Conservation (phyloP, 2,113 vertebrate genomes). For the Leucoraja erinaceus region DNA sequence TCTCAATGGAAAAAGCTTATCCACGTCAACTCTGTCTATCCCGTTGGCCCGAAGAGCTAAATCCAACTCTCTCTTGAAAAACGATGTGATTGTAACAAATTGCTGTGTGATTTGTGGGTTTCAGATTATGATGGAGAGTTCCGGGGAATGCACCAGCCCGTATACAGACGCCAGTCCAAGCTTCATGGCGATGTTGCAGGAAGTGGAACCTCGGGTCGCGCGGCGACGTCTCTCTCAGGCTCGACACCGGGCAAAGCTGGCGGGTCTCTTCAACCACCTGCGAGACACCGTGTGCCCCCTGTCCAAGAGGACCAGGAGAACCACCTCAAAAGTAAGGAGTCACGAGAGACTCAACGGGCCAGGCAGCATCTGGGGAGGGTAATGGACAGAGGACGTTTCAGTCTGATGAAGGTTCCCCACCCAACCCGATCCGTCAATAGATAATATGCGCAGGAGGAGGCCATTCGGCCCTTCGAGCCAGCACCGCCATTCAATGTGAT, state of each 20-base stretch:
- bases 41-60: no score
- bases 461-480: no score
- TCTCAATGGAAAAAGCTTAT: no score
- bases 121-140: conserved; percentile 22
- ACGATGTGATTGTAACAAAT: not conserved
- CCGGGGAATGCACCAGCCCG: conserved; percentile 5
- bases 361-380: no score
- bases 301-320: conserved; percentile 49
- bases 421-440: no score
- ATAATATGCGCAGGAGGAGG: no score
- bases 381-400: no score
- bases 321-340: conserved; percentile 59
- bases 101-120: not conserved
- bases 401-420: no score
- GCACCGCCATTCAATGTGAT: no score
- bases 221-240: conserved; percentile 53
- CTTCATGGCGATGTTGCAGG: conserved; percentile 61
- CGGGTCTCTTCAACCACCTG: conserved; percentile 55
- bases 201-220: conserved; percentile 43
- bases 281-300: conserved; percentile 51
- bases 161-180: conserved; percentile 45
- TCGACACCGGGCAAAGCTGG: conserved; percentile 50
- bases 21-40: no score
- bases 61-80: no score
- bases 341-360: not conserved